Evolutionary conservation across 1,140 invertebrate genomes (phyloP), one percentile per base, ranked within the genome.

Genomic region (Orius insidiosus): DNA sequence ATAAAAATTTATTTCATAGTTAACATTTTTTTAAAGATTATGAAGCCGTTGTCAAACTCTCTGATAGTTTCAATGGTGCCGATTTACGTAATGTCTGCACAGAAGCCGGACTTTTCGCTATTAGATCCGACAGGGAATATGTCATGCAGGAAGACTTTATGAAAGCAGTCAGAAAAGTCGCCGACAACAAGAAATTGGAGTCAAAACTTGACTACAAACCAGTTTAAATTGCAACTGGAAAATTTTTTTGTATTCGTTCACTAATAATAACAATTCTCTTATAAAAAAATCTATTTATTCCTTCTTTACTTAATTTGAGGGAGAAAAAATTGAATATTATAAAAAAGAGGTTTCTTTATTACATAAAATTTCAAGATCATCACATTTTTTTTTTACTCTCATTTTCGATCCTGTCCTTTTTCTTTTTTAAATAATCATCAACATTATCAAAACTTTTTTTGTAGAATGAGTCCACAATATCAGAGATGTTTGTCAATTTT

Each of bases 171-270:
- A 75, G 96, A 35, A 99, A 99, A 69, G 92, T 99, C 1, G 85
- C 89, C 0, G 95, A 98, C 63, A 97, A 97, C 60, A 99, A 99
- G 69, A 97, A 97, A 68, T 67, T 99, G 32, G 96, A 99, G 68
- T 96, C 92, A 45, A 99, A 99, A 67, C 68, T 99, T 48, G 96
- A 98, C 65, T 99, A 99, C 62, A 99, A 98, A 63, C 95, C 95
- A 10, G 75, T 98, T 45, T 99, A 90, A 80, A 36, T 24, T 24
- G 3, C 24, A 24, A 24, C 3, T 24, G 24, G 24, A 24, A 24
- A 24, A 4, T 24, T 24, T 24, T 24, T 24, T 24, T 24, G 24
- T 24, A 24, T 24, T 24, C 3, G 7, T 24, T 24, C 24, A 24
- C 7, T 24, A 24, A 4, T n/a, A 39, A 39, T 39, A 39, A 39